Base-by-base conservation (phyloP, 2,797 vertebrate genomes). In the Decapterus maruadsi region DNA sequence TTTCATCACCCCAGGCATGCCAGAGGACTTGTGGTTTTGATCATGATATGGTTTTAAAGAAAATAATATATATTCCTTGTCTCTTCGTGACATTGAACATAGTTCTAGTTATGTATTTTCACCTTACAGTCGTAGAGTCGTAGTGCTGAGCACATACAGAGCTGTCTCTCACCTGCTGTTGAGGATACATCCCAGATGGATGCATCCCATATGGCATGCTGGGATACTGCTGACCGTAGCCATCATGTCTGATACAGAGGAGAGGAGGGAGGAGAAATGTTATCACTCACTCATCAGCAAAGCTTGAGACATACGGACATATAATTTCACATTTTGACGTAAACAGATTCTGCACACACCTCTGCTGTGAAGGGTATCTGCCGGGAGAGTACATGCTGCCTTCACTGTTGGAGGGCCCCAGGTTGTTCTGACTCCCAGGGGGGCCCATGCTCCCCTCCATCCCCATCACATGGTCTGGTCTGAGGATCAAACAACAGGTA, bases 191-290 rank as follows among this genome's bases (percentile, higher is more conserved):
- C 90, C 97, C 97, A 77, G 97, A 95, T 54, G 97, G 97, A 93
- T 98, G 98, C 84, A 96, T 96, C 87, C 96, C 96, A 62, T 98
- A 99, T 0, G 97, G 94, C 83, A 97, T 95, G 94, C 96, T 95
- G 83, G 97, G 95, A 91, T 98, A 99, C 94, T 98, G 98, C 92
- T 98, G 98, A 67, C 96, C 93, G 7, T 97, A 99, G 40, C 97
- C 94, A 31, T 99, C 98, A 64, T 99, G 97, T 92, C 98, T 91
- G 76, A 63, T 80, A 67, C 10, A 71, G 46, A 80, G 45, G 16
- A 51, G 53, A 75, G 16, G 10, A 3, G 19, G 9, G 22, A 70
- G 20, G 31, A 22, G 54, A 50, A 56, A 61, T 6, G 16, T 6
- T 6, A 29, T 76, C 36, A 74, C 82, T 85, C 6, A 16, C 19